Base-by-base conservation (phyloP, 1,140 invertebrate species). In the Cydia pomonella region DNA sequence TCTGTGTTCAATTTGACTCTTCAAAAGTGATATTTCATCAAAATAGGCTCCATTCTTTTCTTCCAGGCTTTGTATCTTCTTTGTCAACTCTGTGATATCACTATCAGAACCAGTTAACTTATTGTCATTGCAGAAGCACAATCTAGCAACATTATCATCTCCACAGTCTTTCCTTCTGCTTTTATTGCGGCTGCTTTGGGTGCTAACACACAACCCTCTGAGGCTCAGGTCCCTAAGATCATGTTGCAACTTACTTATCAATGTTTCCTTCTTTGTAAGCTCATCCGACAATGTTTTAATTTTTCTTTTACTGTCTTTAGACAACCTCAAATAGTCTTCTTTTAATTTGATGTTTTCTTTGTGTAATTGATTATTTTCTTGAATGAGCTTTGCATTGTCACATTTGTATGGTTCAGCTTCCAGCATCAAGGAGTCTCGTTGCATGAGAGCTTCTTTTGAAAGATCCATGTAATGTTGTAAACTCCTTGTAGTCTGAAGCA, bases 391-490 rank as follows among this genome's bases (percentile, higher is more conserved):
- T 44, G 94, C 94, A 93, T 96, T 96, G 83, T 96, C 95, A 91
- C 94, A 95, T 89, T 95, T 96, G 79, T 96, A 96, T 2, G 95
- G 95, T 87, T 96, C 95, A 71, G 94, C 91, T 80, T 94, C 93
- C 29, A 93, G 86, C 88, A 95, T 93, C 63, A 95, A 86, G 59
- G 93, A 87, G 86, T 94, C 94, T 71, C 94, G 92, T 85, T 95
- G 94, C 93, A 95, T 83, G 72, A 94, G 87, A 73, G 95, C 94
- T 81, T 95, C 93, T 87, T 96, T 94, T 6, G 95, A 95, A 64
- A 96, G 87, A 66, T 95, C 94, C 93, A 97, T 97, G 81, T 96
- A 96, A 91, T 97, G 95, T 82, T 96, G 95, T 33, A 97, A 91
- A 85, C 95, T 97, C 73, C 96, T 95, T 29, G 96, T 97, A 21